Conservation (phyloP, 92 coral and sea anemone species). For the Phymanthus crucifer region DNA sequence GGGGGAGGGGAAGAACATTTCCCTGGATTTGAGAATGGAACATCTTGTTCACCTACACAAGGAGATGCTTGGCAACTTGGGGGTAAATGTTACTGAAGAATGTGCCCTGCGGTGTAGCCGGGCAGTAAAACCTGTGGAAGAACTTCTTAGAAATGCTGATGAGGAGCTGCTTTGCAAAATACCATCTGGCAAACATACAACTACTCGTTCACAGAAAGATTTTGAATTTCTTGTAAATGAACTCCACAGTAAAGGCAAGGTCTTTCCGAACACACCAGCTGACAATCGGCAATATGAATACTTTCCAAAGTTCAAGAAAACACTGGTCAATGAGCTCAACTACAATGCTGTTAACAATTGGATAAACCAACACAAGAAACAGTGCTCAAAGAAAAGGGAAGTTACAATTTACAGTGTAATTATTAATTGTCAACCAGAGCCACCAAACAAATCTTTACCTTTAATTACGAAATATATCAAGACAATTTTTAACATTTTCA, state of each 20-base stretch:
- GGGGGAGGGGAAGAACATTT: conserved; percentile 65
- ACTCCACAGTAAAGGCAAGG: conserved; percentile 49
- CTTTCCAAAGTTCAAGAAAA: conserved; percentile 41
- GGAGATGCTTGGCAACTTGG: conserved; percentile 53
- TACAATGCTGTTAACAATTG: conserved; percentile 45
- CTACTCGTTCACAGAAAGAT: conserved; percentile 37
- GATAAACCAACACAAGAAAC: conserved; percentile 33
- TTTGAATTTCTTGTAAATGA: conserved; percentile 57
- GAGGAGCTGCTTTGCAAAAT: conserved; percentile 23
- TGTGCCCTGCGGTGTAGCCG: conserved; percentile 57
- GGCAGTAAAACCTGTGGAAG: conserved; percentile 45
- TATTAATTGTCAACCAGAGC: no score
- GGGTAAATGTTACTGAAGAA: conserved; percentile 40
- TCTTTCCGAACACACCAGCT: conserved; percentile 40
- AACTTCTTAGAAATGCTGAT: conserved; percentile 54
- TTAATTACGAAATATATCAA: no score
- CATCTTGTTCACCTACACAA: conserved; percentile 45
- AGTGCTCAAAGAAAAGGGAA: neutral
- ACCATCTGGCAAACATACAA: conserved; percentile 61
- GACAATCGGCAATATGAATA: conserved; percentile 29
- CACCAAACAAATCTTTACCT: no score
- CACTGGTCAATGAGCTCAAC: conserved; percentile 28
- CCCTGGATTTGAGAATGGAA: conserved; percentile 62
- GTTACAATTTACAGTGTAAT: no score
- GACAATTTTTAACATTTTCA: no score